phyloP scores from a whole-genome alignment of 2,113 vertebrate genomes.

The Lucifuga dentata region DNA sequence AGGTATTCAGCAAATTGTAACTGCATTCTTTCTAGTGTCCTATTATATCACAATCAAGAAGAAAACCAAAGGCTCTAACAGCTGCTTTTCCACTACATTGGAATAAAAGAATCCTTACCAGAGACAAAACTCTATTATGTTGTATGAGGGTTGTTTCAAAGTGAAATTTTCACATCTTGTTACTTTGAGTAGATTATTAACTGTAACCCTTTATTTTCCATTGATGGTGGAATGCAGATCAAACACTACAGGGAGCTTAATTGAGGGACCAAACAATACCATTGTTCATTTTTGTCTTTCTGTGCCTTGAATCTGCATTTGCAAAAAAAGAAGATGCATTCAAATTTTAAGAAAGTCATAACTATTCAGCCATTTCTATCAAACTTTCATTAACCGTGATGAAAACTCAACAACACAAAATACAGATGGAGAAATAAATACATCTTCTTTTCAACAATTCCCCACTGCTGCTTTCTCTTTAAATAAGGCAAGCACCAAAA shows the following conservation, averaged over 20 bases:
- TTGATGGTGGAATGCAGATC: slow-evolving; percentile 36
- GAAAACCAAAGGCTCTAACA: background rate
- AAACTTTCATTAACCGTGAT: background rate
- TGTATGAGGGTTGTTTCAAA: too few species aligned
- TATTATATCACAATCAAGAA: background rate
- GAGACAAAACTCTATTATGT: background rate
- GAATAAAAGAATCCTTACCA: background rate
- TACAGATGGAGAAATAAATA: slow-evolving; percentile 18
- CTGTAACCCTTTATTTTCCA: background rate
- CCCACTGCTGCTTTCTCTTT: background rate
- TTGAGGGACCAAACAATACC: slow-evolving; percentile 12
- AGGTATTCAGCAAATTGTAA: slow-evolving; percentile 4
- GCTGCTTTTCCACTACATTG: background rate
- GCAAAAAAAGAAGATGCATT: slow-evolving; percentile 26
- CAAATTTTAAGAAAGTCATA: slow-evolving; percentile 31
- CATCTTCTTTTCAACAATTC: slow-evolving; percentile 2
- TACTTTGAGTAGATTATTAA: slow-evolving; percentile 29
- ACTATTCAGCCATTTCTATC: slow-evolving; percentile 25
- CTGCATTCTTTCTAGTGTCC: background rate
- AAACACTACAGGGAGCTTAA: slow-evolving; percentile 21
- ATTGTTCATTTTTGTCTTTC: background rate
- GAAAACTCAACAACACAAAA: slow-evolving; percentile 27
- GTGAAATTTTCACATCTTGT: background rate
- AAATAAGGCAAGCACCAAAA: slow-evolving; percentile 28
- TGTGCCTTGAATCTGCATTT: slow-evolving; percentile 18